Evolutionary conservation across 1,140 invertebrate genomes (phyloP).

Genomic region (Caerostris extrusa): DNA sequence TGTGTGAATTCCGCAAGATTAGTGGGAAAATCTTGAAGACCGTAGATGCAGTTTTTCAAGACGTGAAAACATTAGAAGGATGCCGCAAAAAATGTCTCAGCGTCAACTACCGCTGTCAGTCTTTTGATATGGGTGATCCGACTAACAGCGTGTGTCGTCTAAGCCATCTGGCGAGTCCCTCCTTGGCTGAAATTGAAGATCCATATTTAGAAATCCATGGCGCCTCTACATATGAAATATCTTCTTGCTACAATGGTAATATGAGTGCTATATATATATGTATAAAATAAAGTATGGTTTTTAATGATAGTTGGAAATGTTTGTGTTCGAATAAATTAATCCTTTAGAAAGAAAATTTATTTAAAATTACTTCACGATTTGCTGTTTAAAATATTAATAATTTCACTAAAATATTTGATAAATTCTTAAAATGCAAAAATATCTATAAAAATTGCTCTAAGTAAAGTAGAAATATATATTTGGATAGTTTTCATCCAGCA

Average conservation of each 20-base stretch:
- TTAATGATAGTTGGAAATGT: too few species aligned
- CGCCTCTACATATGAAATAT: constrained; percentile 92
- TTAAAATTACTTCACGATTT: too few species aligned
- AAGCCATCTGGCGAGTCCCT: constrained; percentile 93
- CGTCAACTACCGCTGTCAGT: constrained; percentile 92
- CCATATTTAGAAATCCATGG: constrained; percentile 94
- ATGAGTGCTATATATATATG: too few species aligned
- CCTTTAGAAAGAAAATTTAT: too few species aligned
- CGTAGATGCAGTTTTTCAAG: constrained; percentile 93
- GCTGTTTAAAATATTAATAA: too few species aligned
- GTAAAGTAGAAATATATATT: too few species aligned
- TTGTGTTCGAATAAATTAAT: too few species aligned
- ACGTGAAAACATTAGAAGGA: constrained; percentile 91
- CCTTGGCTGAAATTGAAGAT: constrained; percentile 91
- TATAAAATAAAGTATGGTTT: too few species aligned
- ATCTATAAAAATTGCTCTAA: too few species aligned
- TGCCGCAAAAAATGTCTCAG: constrained; percentile 92
- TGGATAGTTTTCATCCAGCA: too few species aligned
- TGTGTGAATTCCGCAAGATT: constrained; percentile 96
- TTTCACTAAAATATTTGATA: too few species aligned
- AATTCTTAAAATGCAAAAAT: too few species aligned
- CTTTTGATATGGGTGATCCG: constrained; percentile 95
- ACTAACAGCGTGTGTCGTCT: constrained; percentile 95
- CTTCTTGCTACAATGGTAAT: constrained; percentile 92
- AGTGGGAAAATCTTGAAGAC: constrained; percentile 94